Conservation (phyloP, 1,140 invertebrate genomes). For the Drosophila guanche region DNA sequence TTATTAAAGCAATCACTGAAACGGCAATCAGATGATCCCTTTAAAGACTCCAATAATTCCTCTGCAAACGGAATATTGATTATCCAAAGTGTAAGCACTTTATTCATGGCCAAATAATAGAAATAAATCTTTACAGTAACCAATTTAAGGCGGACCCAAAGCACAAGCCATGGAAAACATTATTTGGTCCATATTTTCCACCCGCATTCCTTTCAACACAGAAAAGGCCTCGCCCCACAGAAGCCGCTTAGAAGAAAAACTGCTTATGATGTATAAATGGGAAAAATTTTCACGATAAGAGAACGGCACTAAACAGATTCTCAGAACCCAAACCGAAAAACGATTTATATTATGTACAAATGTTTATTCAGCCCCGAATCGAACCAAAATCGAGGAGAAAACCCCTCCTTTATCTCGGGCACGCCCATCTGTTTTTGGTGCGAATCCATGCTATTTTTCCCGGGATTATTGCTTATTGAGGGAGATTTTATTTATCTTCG, state of each 20-base stretch:
- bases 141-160: slow-evolving; percentile 1
- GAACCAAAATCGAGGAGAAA: neutral
- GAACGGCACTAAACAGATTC: slow-evolving; percentile 5
- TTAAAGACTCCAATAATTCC: neutral
- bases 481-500: slow-evolving; percentile 78
- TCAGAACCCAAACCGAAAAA: slow-evolving; percentile 13
- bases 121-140: slow-evolving; percentile 34
- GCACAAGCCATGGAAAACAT: slow-evolving; percentile 12
- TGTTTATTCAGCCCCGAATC: slow-evolving; percentile 58
- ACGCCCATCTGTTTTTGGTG: slow-evolving; percentile 36
- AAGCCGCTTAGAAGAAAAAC: slow-evolving; percentile 27
- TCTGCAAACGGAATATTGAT: slow-evolving; percentile 5
- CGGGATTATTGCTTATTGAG: slow-evolving; percentile 71
- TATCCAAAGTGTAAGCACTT: neutral
- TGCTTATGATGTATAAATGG: slow-evolving; percentile 62
- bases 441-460: slow-evolving; percentile 37
- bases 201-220: slow-evolving; percentile 31
- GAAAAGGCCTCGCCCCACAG: slow-evolving; percentile 29
- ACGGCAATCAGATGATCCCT: too few species aligned
- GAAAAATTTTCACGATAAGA: slow-evolving; percentile 43
- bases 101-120: slow-evolving; percentile 39
- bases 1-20: slow-evolving; percentile 37
- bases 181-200: slow-evolving; percentile 52
- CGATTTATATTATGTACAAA: slow-evolving; percentile 76
- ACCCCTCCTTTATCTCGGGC: slow-evolving; percentile 66